phyloP scores from a whole-genome alignment of 2,888 invertebrate species.

The Dynastes maya region DNA sequence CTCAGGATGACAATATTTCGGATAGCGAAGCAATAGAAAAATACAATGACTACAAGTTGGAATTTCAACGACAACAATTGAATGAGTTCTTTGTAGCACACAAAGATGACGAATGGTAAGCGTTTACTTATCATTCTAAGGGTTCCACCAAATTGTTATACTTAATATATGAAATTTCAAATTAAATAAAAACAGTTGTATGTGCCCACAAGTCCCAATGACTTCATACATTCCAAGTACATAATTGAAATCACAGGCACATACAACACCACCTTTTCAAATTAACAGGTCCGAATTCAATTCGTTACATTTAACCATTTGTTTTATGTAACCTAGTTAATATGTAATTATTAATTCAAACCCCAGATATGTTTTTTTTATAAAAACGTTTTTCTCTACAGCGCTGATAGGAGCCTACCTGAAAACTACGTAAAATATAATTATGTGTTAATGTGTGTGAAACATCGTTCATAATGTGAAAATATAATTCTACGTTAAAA shows the following conservation, averaged over 20 bases:
- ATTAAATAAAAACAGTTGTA: conserved; percentile 45
- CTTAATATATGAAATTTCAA: conserved; percentile 29
- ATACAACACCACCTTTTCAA: conserved; percentile 43
- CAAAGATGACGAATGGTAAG: conserved; percentile 99
- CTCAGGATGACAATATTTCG: conserved; percentile 97
- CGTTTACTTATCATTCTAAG: conserved; percentile 55
- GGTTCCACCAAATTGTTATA: conserved; percentile 16
- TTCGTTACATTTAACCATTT: conserved; percentile 27
- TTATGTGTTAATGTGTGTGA: conserved; percentile 69
- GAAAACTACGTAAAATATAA: conserved; percentile 68
- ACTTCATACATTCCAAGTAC: conserved; percentile 11
- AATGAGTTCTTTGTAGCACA: conserved; percentile 99
- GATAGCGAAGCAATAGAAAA: conserved; percentile 97
- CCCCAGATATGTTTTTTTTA: conserved; percentile 57
- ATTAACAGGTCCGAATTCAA: conserved; percentile 33
- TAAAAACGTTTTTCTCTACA: conserved; percentile 69
- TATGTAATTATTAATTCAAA: conserved; percentile 41
- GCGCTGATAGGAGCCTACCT: conserved; percentile 68
- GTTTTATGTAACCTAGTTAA: conserved; percentile 33
- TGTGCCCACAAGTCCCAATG: conserved; percentile 40
- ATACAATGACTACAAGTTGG: conserved; percentile 98
- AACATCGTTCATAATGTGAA: conserved; percentile 64
- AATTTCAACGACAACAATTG: conserved; percentile 95
- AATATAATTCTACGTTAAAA: conserved; percentile 58
- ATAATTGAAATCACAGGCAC: conserved; percentile 39